Percentiles rank a stretch among this genome's conserved stretches.
phyloP scores from a whole-genome alignment of 2,888 invertebrate species.

The Drosophila subquinaria region DNA sequence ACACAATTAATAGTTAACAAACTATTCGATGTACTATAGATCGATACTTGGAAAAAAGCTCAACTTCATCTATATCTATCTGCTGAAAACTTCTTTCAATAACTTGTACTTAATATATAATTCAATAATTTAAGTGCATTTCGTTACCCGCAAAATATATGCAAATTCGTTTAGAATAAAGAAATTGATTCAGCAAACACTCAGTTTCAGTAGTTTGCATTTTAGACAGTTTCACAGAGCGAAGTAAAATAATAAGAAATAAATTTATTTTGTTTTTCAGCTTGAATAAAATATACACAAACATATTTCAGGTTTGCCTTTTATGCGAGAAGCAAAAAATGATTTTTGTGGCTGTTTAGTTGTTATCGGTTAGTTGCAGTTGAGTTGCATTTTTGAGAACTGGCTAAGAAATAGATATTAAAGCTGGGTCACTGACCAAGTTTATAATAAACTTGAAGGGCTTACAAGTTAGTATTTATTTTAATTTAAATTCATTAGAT shows the following conservation, averaged over 20 bases:
- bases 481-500: constrained; percentile 7
- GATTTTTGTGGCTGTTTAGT: constrained; percentile 1
- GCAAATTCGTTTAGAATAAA: constrained; percentile 2
- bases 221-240: constrained; percentile 41
- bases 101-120: constrained; percentile 1
- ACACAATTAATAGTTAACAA: too few species aligned
- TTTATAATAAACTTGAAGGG: neutral
- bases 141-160: neutral
- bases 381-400: neutral
- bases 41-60: neutral
- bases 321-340: neutral
- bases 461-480: constrained; percentile 9
- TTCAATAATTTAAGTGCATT: constrained; percentile 4
- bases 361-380: constrained; percentile 3
- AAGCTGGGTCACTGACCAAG: neutral
- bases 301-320: constrained; percentile 1
- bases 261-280: constrained; percentile 31
- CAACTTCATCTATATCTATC: neutral
- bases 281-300: constrained; percentile 22
- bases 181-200: constrained; percentile 16
- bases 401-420: neutral
- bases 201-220: constrained; percentile 53
- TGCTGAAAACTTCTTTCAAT: neutral
- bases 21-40: neutral
- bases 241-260: constrained; percentile 16